Evolutionary conservation across 1,140 invertebrate genomes (phyloP), one percentile per base, ranked within the genome.

Genomic region (Polypedilum pembai): DNA sequence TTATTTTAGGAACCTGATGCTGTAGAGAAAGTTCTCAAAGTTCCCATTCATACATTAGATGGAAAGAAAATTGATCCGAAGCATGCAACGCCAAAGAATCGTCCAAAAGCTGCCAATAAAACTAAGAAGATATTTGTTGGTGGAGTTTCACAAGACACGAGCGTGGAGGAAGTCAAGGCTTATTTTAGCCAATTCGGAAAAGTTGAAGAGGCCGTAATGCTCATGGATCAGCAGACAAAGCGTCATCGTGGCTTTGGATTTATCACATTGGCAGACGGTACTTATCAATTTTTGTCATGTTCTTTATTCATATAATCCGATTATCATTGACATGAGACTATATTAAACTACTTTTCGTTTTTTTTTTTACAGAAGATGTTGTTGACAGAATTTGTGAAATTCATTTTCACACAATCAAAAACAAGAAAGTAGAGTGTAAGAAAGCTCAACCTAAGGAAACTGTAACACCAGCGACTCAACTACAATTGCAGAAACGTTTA

Each of bases 1-100:
- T 8, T 10, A 20, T 20, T 20, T 20, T 69, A 69, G 65, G 93
- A 95, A 82, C 90, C 93, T 41, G 88, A 89, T 76, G 93, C 91
- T 80, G 94, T 95, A 74, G 92, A 94, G 82, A 94, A 94, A 83
- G 93, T 95, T 73, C 88, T 95, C 73, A 91, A 91, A 83, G 91
- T 92, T 78, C 93, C 93, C 74, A 92, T 94, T 76, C 94, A 96
- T 86, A 94, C 93, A 74, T 86, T 97, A 75, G 94, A 96, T 82
- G 94, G 94, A 75, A 96, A 96, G 85, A 95, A 95, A 84, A 95
- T 95, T 80, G 94, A 95, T 82, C 94, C 93, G 20, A 95, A 95
- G 79, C 93, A 94, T 85, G 94, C 93, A 74, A 95, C 94, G 41
- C 93, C 93, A 74, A 94, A 95, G 83, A 94, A 93, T 77, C 87